phyloP scores from a whole-genome alignment of 2,888 invertebrate species.

The Lasioglossum pauxillum region DNA sequence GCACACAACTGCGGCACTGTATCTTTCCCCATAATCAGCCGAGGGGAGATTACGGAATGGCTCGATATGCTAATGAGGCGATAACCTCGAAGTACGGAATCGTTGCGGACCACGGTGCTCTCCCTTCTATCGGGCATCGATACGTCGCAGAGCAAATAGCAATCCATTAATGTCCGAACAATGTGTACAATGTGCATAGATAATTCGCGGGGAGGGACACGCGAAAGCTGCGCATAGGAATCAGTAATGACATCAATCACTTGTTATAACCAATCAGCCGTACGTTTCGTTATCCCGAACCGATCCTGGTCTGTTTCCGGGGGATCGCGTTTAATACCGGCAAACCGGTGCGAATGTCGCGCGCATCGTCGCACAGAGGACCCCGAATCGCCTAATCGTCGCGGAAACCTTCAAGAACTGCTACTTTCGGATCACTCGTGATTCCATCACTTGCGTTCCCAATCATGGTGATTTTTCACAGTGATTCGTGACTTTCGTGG shows the following conservation, averaged over 20 bases:
- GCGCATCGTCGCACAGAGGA: neutral
- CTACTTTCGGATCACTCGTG: too few species aligned
- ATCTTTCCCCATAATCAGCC: conserved; percentile 41
- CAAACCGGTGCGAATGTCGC: neutral
- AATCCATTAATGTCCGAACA: conserved; percentile 69
- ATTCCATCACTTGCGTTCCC: too few species aligned
- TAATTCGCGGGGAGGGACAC: conserved; percentile 59
- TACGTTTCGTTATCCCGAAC: conserved; percentile 72
- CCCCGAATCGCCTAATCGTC: neutral
- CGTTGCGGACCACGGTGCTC: conserved; percentile 20
- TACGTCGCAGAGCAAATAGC: conserved; percentile 64
- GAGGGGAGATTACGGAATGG: conserved; percentile 46
- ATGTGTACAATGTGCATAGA: conserved; percentile 68
- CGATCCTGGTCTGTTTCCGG: conserved; percentile 45
- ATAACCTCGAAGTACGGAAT: conserved; percentile 59
- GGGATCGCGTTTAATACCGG: conserved; percentile 61
- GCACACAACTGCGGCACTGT: conserved; percentile 2
- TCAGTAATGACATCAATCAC: conserved; percentile 73
- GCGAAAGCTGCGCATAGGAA: conserved; percentile 32
- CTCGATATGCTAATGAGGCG: conserved; percentile 69
- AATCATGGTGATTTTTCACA: too few species aligned
- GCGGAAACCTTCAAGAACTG: neutral
- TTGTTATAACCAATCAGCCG: conserved; percentile 73
- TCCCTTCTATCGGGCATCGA: conserved; percentile 49
- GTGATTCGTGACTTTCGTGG: too few species aligned